Evolutionary conservation across 2,888 invertebrate species (phyloP), one percentile per base, ranked within the genome.

Genomic region (Aproaerema taeniolella): DNA sequence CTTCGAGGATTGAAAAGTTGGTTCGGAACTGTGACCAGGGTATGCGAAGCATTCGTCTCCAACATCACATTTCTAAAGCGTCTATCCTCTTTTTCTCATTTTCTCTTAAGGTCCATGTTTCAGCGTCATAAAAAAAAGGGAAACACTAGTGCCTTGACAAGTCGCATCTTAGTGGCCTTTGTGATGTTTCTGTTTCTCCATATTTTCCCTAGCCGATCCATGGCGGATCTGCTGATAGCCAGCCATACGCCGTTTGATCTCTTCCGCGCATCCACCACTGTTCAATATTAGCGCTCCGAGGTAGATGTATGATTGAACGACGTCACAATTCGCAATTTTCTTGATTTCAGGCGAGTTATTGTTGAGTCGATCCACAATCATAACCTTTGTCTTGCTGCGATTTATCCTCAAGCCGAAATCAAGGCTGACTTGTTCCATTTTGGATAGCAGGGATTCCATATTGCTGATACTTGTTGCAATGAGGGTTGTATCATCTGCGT

Each of bases 301-400:
- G 20, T 46, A 49, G 1, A 42, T 7, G 28, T 47, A 47, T 5
- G 39, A 24, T 14, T 43, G 30, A 8, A 49, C 46, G 2, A 45
- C 40, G 2, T 42, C 29, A 15, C 43, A 48, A 20, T 42, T 43
- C 30, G 41, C 45, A 34, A 45, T 39, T 14, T 13, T 7, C n/a
- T 38, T 48, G 1, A 42, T 17, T 32, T 43, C 41, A 10, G 46
- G 41, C 20, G 31, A 17, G 13, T 33, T 33, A 13, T 20, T 7
- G 4, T 26, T 25, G 13, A 12, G 26, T 5, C 17, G 35, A n/a
- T 35, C 35, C 8, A 33, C 24, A 17, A 46, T 45, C 43, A 49
- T 46, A n/a, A 39, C 33, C 25, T 43, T 43, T 5, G 46, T 46
- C 13, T 39, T 46, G n/a, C n/a, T n/a, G 11, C 35, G 33, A 13